phyloP scores from a whole-genome alignment of 2,888 invertebrate species.

The Pristionchus fissidentatus region DNA sequence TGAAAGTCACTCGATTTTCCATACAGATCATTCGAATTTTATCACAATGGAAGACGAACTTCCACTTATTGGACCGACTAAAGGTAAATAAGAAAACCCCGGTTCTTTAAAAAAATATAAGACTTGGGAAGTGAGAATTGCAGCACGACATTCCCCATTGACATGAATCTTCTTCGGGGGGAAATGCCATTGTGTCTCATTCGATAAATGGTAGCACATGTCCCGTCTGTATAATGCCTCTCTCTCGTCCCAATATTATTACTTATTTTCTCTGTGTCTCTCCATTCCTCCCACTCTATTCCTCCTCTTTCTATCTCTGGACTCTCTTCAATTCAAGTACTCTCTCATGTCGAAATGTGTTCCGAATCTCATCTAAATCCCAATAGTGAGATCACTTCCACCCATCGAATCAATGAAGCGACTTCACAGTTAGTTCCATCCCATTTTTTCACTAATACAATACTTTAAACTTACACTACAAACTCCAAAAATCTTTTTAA shows the following conservation, averaged over 20 bases:
- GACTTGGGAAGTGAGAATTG: too few relatives aligned
- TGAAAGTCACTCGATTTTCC: neutral
- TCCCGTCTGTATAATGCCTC: neutral
- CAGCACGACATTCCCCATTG: too few relatives aligned
- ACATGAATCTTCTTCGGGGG: neutral
- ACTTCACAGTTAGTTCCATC: neutral
- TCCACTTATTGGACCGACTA: neutral
- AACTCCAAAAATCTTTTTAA: too few relatives aligned
- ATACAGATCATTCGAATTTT: neutral
- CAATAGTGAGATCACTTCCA: neutral
- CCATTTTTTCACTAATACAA: neutral
- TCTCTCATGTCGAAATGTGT: constrained; percentile 18
- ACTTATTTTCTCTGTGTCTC: neutral
- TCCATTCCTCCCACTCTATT: constrained; percentile 5
- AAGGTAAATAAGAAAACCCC: neutral
- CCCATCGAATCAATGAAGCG: neutral
- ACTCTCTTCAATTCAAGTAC: neutral
- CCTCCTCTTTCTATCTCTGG: neutral
- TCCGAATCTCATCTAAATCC: constrained; percentile 4
- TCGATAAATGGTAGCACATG: neutral
- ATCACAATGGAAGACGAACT: neutral
- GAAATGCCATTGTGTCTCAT: neutral
- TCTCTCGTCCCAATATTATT: neutral
- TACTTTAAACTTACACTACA: neutral
- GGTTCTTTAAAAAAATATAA: neutral